Conservation (phyloP, 2,113 vertebrate species). For the Mustelus asterias region DNA sequence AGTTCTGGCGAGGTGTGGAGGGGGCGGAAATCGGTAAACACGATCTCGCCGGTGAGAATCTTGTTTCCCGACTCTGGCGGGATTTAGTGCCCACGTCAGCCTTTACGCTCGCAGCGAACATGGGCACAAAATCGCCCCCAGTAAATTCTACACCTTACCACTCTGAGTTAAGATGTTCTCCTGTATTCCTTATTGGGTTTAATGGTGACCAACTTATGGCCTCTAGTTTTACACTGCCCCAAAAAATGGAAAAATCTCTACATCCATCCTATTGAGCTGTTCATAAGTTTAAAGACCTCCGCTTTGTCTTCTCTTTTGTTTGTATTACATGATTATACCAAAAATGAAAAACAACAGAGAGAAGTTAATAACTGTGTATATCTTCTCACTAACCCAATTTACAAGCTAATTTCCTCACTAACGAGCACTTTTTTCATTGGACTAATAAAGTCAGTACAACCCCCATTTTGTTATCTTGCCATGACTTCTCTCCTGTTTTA, state of each 20-base stretch:
- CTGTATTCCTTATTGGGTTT: background rate
- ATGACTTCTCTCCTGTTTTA: background rate
- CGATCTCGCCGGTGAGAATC: no score
- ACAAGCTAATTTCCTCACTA: no score
- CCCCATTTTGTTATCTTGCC: background rate
- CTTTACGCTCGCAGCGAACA: no score
- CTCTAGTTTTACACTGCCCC: background rate
- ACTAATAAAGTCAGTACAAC: background rate
- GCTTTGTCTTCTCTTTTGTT: background rate
- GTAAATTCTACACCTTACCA: background rate
- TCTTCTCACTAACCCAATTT: background rate
- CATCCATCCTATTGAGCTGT: background rate
- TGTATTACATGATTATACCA: background rate
- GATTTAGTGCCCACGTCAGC: no score
- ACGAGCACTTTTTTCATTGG: background rate
- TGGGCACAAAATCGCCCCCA: no score
- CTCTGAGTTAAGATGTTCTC: background rate
- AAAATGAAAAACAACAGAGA: background rate
- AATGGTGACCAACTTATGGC: background rate
- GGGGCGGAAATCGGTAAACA: no score
- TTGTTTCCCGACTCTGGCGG: no score
- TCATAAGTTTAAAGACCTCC: background rate
- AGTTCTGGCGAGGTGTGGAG: no score
- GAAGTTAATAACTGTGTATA: background rate
- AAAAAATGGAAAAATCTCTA: background rate